Evolutionary conservation across 2,113 vertebrate genomes (phyloP), one percentile per base, ranked within the genome.

Genomic region (Accipiter cooperii): DNA sequence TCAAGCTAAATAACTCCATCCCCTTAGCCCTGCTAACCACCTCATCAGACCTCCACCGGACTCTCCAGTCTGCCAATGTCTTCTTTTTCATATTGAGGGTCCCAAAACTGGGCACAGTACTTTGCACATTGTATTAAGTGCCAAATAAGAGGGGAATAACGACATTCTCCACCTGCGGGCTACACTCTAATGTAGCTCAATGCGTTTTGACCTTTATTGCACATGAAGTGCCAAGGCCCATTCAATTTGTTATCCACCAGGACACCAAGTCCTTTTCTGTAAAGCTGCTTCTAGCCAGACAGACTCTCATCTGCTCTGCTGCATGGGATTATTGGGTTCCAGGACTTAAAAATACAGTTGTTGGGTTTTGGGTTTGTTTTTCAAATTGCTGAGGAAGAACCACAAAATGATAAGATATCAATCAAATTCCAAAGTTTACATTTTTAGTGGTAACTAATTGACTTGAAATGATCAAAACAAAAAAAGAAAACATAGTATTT

Each of bases 171-270:
- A 51, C 29, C 12, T 19, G 24, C 1, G 4, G 19, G 44, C 44
- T 54, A 40, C 14, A 36, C 38, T 11, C 34, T 40, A 26, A 89
- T 2, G 6, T 60, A 89, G 71, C 36, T 90, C 58, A 40, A 3
- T 47, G 54, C 5, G 1, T 80, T 84, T 19, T 77, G 80, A 90
- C 33, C 49, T 89, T 69, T 15, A 84, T 31, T 0, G 0, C 40
- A 57, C 49, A 44, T 3, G 8, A 24, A 42, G 29, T 0, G 1
- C 19, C 4, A 2, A 77, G 36, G n/a, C 58, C 71, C 0, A 0
- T 26, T 74, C 58, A 55, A 29, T 52, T 31, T 88, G 21, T 3
- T 58, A 63, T n/a, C 68, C 31, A 52, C 28, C 40, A 74, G 63
- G 54, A 83, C 17, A 54, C 17, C n/a, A 86, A 83, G 38, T 44